These are phyloP conservation scores for Cliona cf. orientalis DNA, from an alignment of 37 sponge, comb jelly and placozoan genomes.

Conservation along the genomic window DNA sequence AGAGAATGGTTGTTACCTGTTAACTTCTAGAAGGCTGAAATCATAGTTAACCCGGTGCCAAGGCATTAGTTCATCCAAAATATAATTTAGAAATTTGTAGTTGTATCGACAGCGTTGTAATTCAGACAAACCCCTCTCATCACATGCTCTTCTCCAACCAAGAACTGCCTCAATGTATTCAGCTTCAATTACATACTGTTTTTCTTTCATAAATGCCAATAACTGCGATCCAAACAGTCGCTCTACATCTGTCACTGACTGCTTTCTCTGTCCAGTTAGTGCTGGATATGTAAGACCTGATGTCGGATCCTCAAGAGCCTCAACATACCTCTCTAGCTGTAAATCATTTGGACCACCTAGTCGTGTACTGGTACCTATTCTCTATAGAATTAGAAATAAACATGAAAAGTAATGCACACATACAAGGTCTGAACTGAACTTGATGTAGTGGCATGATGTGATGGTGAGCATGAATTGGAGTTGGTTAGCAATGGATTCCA, in stretches of 20 bases:
- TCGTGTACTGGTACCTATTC: background rate
- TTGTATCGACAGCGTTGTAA: constrained; percentile 19
- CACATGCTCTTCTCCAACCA: constrained; percentile 51
- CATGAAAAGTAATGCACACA: too few species aligned
- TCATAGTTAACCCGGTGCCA: too few species aligned
- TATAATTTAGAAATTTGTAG: constrained; percentile 13
- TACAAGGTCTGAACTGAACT: too few species aligned
- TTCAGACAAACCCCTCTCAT: constrained; percentile 37
- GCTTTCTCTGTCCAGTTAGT: constrained; percentile 31
- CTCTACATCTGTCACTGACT: constrained; percentile 31
- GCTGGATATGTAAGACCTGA: constrained; percentile 28
- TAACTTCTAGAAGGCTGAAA: too few species aligned
- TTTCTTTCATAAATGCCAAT: background rate
- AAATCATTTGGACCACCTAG: constrained; percentile 14
- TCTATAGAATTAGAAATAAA: too few species aligned
- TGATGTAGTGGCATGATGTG: too few species aligned
- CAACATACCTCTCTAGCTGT: constrained; percentile 5
- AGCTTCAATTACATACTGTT: constrained; percentile 19
- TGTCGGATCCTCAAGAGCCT: constrained; percentile 16
- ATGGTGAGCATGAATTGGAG: too few species aligned
- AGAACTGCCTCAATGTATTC: constrained; percentile 5
- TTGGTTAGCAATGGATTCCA: too few species aligned
- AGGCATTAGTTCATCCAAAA: constrained; percentile 43
- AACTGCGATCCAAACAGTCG: background rate
- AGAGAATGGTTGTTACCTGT: too few species aligned